A percentile compares a stretch with the other conserved stretches of the same genome.
Conservation (phyloP, 2,113 vertebrate species). For the Semicossyphus pulcher region DNA sequence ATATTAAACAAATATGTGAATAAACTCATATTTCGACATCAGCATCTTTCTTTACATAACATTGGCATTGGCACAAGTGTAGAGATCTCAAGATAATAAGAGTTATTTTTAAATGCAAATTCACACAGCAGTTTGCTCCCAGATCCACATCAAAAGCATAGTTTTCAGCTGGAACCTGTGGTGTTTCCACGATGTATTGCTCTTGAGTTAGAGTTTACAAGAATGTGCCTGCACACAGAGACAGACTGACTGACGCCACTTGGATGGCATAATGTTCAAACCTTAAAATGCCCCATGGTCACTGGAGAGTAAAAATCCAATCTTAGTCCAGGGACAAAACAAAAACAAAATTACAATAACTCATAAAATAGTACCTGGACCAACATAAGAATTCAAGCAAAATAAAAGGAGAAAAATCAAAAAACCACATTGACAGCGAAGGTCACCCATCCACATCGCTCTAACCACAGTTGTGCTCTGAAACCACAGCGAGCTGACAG, state of each 20-base stretch:
- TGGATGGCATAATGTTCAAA: constrained; percentile 18
- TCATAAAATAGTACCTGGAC: neutral
- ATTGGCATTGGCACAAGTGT: neutral
- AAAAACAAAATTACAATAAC: constrained; percentile 5
- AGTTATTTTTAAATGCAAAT: constrained; percentile 20
- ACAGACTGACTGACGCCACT: constrained; percentile 43
- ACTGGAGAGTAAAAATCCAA: neutral
- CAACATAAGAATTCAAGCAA: neutral
- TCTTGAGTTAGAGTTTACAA: constrained; percentile 30
- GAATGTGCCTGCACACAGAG: constrained; percentile 21
- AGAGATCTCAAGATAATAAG: neutral
- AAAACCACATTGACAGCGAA: constrained; percentile 19
- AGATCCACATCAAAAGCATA: constrained; percentile 11
- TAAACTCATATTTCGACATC: neutral
- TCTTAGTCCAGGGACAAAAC: neutral
- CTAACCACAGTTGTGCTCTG: constrained; percentile 29
- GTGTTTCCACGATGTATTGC: constrained; percentile 19
- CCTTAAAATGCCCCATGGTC: neutral
- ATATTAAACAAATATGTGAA: neutral
- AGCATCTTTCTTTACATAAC: neutral
- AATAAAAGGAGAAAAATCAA: neutral
- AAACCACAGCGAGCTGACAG: constrained; percentile 42
- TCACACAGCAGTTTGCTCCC: neutral
- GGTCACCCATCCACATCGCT: constrained; percentile 14
- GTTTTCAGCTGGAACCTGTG: constrained; percentile 10